These are phyloP conservation scores for Epinephelus moara DNA, from an alignment of 2,113 vertebrate genomes.

Conservation along the genomic window DNA sequence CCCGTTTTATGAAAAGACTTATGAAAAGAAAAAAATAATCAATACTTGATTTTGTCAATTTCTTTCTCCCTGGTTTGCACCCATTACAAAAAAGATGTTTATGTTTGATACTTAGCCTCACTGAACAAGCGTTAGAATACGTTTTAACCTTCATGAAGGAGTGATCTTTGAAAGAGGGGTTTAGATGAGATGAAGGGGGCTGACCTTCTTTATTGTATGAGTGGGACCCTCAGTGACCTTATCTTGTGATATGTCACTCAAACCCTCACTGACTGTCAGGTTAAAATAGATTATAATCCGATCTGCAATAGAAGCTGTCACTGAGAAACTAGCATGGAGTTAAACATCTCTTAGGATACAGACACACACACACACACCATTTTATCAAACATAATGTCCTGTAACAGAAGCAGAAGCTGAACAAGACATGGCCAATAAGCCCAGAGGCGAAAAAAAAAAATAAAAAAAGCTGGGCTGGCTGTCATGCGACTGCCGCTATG, in stretches of 20 bases:
- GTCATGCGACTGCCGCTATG: constrained; percentile 60
- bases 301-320: constrained; percentile 60
- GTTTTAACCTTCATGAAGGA: constrained; percentile 49
- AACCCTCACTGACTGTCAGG: constrained; percentile 64
- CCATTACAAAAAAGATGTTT: background rate
- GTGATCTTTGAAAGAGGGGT: constrained; percentile 39
- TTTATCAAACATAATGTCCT: constrained; percentile 55
- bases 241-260: constrained; percentile 75
- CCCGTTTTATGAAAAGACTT: too few relatives aligned
- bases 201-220: constrained; percentile 32
- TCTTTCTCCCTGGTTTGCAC: background rate
- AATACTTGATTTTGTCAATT: background rate
- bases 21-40: background rate
- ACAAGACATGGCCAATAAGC: constrained; percentile 58
- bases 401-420: constrained; percentile 51
- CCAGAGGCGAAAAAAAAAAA: constrained; percentile 37
- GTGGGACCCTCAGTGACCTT: constrained; percentile 44
- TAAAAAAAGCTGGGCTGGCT: constrained; percentile 30
- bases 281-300: constrained; percentile 74
- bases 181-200: constrained; percentile 37
- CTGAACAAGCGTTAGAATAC: constrained; percentile 15
- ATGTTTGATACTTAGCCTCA: constrained; percentile 10
- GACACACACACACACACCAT: constrained; percentile 21
- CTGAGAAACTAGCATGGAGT: constrained; percentile 33
- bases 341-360: constrained; percentile 27